Evolutionary conservation across 2,113 vertebrate species (phyloP), one percentile per base, ranked within the genome.

Genomic region (Fregata magnificens): DNA sequence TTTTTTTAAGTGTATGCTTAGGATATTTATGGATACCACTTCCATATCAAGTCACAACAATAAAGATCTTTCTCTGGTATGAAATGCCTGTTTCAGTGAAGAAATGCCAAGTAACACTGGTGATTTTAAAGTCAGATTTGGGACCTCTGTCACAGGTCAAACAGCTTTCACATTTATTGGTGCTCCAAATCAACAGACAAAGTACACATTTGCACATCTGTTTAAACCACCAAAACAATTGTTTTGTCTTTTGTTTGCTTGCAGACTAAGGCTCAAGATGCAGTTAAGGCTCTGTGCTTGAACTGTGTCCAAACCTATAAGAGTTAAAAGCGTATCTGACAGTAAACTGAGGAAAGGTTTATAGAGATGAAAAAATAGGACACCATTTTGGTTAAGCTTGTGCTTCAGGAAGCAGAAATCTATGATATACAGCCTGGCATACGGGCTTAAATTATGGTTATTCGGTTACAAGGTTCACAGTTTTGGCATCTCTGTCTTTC

Each of bases 241-340:
- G 52, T 78, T 95, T 97, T 91, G 47, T 67, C 81, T 95, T 96
- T 85, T 92, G 58, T 96, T 97, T 97, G 32, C 95, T 89, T 87
- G 59, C 66, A 91, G 53, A 67, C 76, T 81, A 66, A 44, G 59
- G 56, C 32, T 95, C 58, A 83, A 82, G 36, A 94, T 71, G 53
- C 56, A 91, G 45, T 86, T 73, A 85, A 86, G n/a, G 14, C 44
- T 88, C 49, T 89, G 42, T 45, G 11, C 55, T 90, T 96, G 79
- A 94, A 95, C 36, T 72, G 62, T 2, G 9, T 82, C 86, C 74
- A 95, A 95, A 94, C 26, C 34, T n/a, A 0, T 28, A 81, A 86
- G 72, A 93, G 28, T 62, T 95, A 95, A 97, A 96, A 96, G 20
- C 11, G 14, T 49, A 81, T 44, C 40, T 87, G 53, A 50, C 0